Evolutionary conservation across 2,797 vertebrate genomes (phyloP).

Genomic region (Eidolon dupreanum): DNA sequence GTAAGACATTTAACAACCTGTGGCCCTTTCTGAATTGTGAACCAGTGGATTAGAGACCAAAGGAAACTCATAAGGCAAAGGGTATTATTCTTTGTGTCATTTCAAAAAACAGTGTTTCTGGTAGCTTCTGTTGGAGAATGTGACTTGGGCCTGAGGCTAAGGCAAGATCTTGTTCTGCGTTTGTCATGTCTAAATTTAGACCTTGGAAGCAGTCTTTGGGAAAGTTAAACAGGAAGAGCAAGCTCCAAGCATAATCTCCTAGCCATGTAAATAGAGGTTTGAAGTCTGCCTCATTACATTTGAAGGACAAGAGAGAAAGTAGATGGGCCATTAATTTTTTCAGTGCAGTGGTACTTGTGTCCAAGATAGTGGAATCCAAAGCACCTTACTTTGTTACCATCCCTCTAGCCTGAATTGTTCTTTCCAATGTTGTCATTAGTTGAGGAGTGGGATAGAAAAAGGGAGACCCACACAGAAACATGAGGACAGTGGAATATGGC

Average conservation of each 20-base stretch:
- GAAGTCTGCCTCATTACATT: neutral
- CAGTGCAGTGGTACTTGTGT: neutral
- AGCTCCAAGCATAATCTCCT: neutral
- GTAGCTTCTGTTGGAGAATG: neutral
- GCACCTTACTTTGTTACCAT: neutral
- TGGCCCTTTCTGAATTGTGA: neutral
- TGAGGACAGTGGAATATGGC: neutral
- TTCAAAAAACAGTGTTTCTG: neutral
- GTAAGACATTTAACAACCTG: neutral
- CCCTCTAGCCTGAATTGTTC: neutral
- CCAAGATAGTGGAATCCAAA: neutral
- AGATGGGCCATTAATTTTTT: neutral
- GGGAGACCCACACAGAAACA: neutral
- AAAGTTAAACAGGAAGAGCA: neutral
- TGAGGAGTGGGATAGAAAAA: neutral
- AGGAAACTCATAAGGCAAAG: neutral
- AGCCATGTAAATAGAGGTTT: neutral
- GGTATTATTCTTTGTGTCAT: neutral
- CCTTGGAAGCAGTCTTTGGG: neutral
- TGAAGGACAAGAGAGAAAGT: neutral
- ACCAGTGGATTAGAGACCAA: neutral
- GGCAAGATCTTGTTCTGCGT: neutral
- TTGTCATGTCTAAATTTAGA: neutral
- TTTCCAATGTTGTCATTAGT: neutral
- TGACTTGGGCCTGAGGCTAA: neutral